Percentiles rank a stretch among this genome's conserved stretches.
Conservation (phyloP, 1,140 invertebrate genomes). For the Mesaphorura yosii region DNA sequence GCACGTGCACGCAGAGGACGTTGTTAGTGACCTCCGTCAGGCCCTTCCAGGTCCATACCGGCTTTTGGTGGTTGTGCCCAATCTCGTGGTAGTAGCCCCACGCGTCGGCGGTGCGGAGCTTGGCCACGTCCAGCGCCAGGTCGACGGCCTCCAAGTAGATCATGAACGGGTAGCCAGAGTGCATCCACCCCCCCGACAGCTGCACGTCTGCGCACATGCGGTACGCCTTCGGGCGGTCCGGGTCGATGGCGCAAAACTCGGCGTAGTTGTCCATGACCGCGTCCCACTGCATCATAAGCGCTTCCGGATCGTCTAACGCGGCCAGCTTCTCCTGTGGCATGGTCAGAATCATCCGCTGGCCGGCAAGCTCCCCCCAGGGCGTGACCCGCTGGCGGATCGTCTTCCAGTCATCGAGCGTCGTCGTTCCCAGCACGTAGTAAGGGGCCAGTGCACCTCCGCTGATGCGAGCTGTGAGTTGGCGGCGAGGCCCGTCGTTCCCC, state of each 20-base stretch:
- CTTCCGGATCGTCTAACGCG: slow-evolving; percentile 11
- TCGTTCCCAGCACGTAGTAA: not conserved
- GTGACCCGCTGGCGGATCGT: not conserved
- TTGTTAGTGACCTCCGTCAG: slow-evolving; percentile 15
- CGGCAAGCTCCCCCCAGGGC: not conserved
- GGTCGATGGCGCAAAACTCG: slow-evolving; percentile 15
- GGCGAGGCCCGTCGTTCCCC: not conserved
- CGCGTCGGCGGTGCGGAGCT: not conserved
- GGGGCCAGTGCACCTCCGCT: slow-evolving; percentile 1
- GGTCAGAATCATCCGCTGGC: not conserved
- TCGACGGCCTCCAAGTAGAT: not conserved
- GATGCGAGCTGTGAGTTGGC: not conserved
- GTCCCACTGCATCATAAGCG: slow-evolving; percentile 13
- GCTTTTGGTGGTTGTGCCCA: slow-evolving; percentile 20
- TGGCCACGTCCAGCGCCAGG: slow-evolving; percentile 3
- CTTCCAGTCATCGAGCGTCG: not conserved
- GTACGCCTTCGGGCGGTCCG: slow-evolving; percentile 4
- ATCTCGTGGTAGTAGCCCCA: slow-evolving; percentile 23
- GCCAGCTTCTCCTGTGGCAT: not conserved
- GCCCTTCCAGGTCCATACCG: slow-evolving; percentile 8
- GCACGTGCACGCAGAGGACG: slow-evolving; percentile 12
- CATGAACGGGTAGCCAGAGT: slow-evolving; percentile 12
- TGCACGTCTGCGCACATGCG: slow-evolving; percentile 15
- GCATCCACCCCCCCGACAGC: slow-evolving; percentile 17
- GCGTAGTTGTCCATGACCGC: slow-evolving; percentile 15